Conservation (phyloP, 2,888 invertebrate species). For the Chirona hameri region DNA sequence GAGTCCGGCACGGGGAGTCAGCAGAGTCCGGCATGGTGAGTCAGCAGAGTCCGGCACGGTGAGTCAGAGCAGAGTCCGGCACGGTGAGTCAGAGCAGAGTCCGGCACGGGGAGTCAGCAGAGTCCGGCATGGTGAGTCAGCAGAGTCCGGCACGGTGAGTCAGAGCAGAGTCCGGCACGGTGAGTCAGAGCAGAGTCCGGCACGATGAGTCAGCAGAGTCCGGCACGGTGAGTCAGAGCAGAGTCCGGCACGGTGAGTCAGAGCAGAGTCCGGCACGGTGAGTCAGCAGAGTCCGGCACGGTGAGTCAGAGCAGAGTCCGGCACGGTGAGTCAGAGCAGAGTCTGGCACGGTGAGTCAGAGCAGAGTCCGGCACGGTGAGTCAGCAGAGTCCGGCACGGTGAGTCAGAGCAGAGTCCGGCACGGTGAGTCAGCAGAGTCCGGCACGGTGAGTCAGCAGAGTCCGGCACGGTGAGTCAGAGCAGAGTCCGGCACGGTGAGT, state of each 20-base stretch:
- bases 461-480: conserved; percentile 45
- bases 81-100: not conserved
- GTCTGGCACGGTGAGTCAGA: no score
- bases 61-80: not conserved
- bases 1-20: not conserved
- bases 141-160: conserved; percentile 69
- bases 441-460: no score
- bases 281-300: not conserved
- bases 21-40: conserved; percentile 73
- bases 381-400: not conserved
- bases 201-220: not conserved
- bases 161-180: no score
- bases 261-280: conserved; percentile 77
- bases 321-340: not conserved
- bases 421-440: not conserved
- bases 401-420: not conserved
- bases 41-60: not conserved
- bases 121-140: no score
- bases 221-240: not conserved
- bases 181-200: not conserved
- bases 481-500: conserved; percentile 69
- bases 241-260: not conserved
- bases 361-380: conserved; percentile 73
- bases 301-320: not conserved
- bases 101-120: no score